phyloP scores from a whole-genome alignment of 2,797 vertebrate genomes.

The Acipenser oxyrinchus region DNA sequence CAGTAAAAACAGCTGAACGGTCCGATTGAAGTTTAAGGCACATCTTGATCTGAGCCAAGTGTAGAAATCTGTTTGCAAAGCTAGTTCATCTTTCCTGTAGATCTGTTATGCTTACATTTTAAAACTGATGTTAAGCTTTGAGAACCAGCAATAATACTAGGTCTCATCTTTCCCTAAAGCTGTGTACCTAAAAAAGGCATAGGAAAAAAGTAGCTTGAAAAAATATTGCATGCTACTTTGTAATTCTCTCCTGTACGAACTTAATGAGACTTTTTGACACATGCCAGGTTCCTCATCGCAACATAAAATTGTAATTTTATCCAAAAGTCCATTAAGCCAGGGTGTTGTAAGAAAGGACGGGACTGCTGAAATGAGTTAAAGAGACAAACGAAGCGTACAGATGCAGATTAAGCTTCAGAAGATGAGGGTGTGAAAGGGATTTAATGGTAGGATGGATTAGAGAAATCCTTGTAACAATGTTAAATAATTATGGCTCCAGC shows the following conservation, averaged over 20 bases:
- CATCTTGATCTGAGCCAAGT: neutral
- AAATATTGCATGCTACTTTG: neutral
- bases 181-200: neutral
- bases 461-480: slow-evolving; percentile 99
- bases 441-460: slow-evolving; percentile 99
- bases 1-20: neutral
- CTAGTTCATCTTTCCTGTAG: neutral
- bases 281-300: slow-evolving; percentile 18
- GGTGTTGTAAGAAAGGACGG: slow-evolving; percentile 76
- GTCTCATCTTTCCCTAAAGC: neutral
- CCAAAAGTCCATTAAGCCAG: slow-evolving; percentile 65
- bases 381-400: slow-evolving; percentile 83
- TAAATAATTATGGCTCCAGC: slow-evolving; percentile 99
- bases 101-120: neutral
- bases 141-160: neutral
- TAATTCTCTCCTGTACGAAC: slow-evolving; percentile 7
- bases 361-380: slow-evolving; percentile 73
- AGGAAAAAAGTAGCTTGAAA: neutral
- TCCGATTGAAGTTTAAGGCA: too few relatives aligned
- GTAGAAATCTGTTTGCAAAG: neutral
- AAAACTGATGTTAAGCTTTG: neutral
- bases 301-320: slow-evolving; percentile 49
- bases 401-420: slow-evolving; percentile 98
- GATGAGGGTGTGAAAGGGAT: slow-evolving; percentile 99
- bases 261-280: slow-evolving; percentile 19